Base-by-base conservation (phyloP, 92 coral and sea anemone species). In the Zoanthus sociatus region DNA sequence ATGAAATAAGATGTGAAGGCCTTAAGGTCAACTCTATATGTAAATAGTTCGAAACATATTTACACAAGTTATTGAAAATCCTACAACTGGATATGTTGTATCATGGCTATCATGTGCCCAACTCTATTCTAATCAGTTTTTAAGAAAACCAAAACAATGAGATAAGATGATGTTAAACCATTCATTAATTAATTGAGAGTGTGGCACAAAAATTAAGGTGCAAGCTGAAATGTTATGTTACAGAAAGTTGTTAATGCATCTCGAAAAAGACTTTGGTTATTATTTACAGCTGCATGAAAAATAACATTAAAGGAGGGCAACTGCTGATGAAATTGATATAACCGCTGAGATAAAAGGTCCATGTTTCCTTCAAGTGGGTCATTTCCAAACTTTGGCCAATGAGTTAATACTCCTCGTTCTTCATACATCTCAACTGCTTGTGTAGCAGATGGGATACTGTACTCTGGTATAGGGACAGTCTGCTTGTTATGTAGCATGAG, bases 401-500 rank as follows among this genome's bases (percentile, higher is more conserved):
- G 71, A 17, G 71, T 66, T n/a, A 66, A 66, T 5, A 66, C 71
- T 66, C 71, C 71, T 18, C 11, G 30, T 20, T 30, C 33, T 66
- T 66, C 71, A 66, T 66, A 66, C 71, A 66, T 66, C 71, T 66
- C 71, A 21, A 66, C 30, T 66, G 71, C 71, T 16, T 66, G 71
- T 9, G 18, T 17, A 16, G 71, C 71, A 66, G 37, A 66, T 66
- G 26, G 71, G 31, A 66, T 66, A 16, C 31, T 14, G 71, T 20
- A 32, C 71, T 66, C 71, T 66, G 71, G 71, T 15, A 66, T 66
- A 66, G 71, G 71, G 11, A 66, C 71, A 15, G 71, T 66, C 20
- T 66, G 71, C 71, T 53, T 53, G 58, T 66, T 66, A 32, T 66
- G 26, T 66, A 66, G 18, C 71, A n/a, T 15, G 71, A 21, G 71